These are phyloP conservation scores for Nycticebus coucang DNA, from an alignment of 2,113 vertebrate genomes.

Conservation along the genomic window DNA sequence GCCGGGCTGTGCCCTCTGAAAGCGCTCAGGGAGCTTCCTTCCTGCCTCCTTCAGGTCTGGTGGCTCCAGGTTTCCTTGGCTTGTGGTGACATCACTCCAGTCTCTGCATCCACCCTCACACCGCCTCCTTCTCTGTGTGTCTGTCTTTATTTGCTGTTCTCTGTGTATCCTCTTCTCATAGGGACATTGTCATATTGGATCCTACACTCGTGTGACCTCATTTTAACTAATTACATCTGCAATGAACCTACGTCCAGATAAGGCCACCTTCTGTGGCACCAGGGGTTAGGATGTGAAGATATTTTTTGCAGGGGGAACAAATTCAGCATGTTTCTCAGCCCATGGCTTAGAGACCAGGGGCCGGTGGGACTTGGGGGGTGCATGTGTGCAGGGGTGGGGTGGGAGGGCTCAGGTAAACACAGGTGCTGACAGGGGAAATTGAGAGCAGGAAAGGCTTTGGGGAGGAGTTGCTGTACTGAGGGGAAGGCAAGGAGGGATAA, in stretches of 20 bases:
- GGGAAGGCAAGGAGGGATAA: not conserved
- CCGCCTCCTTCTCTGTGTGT: not conserved
- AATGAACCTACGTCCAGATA: not conserved
- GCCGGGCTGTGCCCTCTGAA: fast-evolving
- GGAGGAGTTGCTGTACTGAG: not conserved
- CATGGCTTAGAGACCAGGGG: not conserved
- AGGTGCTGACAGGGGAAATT: not conserved
- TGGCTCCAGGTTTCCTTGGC: not conserved
- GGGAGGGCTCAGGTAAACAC: not conserved
- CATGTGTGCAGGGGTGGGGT: fast-evolving
- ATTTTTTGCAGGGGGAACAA: not conserved
- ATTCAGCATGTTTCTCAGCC: not conserved
- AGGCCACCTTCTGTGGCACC: not conserved
- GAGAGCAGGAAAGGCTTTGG: not conserved
- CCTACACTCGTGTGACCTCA: not conserved
- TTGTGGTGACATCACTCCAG: not conserved
- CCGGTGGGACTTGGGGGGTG: not conserved
- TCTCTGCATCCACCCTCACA: not conserved
- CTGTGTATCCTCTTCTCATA: not conserved
- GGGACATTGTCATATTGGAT: not conserved
- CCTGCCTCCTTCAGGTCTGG: not conserved
- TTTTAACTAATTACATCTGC: not conserved
- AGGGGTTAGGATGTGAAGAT: too few relatives aligned
- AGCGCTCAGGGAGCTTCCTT: not conserved
- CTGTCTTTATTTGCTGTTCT: too few relatives aligned